phyloP scores from a whole-genome alignment of 1,140 invertebrate genomes.

The Mactra quadrangularis region DNA sequence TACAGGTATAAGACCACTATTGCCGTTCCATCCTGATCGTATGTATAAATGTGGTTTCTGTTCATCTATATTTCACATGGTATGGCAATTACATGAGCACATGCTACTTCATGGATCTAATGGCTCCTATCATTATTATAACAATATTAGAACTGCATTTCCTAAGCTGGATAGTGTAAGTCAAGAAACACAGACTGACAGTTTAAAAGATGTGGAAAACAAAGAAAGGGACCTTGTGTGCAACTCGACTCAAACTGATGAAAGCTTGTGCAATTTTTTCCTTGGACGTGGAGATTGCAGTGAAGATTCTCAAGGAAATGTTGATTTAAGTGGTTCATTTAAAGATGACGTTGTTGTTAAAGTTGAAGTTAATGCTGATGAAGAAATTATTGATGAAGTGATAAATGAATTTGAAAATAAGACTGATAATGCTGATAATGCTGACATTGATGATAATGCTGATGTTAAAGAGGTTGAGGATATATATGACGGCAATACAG shows the following conservation, averaged over 20 bases:
- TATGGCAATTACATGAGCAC: constrained; percentile 38
- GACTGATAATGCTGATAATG: background rate
- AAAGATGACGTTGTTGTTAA: background rate
- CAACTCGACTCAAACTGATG: constrained; percentile 28
- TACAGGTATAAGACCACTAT: background rate
- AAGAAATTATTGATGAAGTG: background rate
- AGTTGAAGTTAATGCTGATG: background rate
- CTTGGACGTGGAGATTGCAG: background rate
- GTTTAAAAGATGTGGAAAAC: background rate
- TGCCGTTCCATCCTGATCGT: background rate
- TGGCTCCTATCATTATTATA: constrained; percentile 24
- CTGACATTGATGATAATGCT: background rate
- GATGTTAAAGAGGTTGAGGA: background rate
- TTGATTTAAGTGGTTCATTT: too few species aligned
- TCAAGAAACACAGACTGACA: constrained; percentile 11
- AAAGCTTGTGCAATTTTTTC: background rate
- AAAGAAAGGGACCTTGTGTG: background rate
- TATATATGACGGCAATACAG: constrained; percentile 6
- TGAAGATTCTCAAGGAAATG: background rate
- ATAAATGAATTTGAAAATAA: background rate
- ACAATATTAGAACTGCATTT: constrained; percentile 31
- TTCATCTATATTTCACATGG: background rate
- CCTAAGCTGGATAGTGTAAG: constrained; percentile 3
- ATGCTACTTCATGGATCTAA: background rate
- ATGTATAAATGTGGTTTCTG: constrained; percentile 30